Conservation (phyloP, 1,140 invertebrate genomes). For the Oppia nitens region DNA sequence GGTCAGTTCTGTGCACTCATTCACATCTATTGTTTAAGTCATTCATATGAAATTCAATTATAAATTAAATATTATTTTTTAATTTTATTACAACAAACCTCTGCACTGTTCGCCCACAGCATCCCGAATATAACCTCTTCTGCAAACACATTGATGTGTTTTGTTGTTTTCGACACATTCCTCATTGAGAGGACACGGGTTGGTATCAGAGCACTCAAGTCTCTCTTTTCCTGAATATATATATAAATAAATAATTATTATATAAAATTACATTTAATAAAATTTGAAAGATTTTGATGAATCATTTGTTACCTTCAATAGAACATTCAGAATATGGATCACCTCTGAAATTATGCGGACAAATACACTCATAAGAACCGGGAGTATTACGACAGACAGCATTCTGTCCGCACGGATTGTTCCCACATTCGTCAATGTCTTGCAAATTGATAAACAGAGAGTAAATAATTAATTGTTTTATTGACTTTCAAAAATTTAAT, state of each 20-base stretch:
- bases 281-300: constrained; percentile 29
- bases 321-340: constrained; percentile 42
- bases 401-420: constrained; percentile 19
- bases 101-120: constrained; percentile 35
- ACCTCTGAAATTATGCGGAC: constrained; percentile 60
- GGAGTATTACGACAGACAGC: constrained; percentile 23
- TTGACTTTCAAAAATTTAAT: too few species aligned
- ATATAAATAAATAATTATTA: not conserved
- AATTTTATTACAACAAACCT: constrained; percentile 56
- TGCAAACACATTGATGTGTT: constrained; percentile 26
- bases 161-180: constrained; percentile 67
- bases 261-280: not conserved
- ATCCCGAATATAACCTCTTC: constrained; percentile 25
- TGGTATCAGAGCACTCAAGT: constrained; percentile 29
- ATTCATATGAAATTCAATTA: constrained; percentile 69
- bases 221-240: constrained; percentile 21
- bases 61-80: constrained; percentile 77
- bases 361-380: constrained; percentile 46
- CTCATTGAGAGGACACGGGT: constrained; percentile 75
- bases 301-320: constrained; percentile 81
- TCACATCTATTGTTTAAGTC: constrained; percentile 53
- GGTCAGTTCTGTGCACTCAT: constrained; percentile 28
- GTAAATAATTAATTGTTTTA: too few species aligned
- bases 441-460: not conserved
- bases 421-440: constrained; percentile 21